A percentile compares a stretch with the other conserved stretches of the same genome.
Evolutionary conservation across 2,797 vertebrate species (phyloP).

Genomic region (Danio kyathit): DNA sequence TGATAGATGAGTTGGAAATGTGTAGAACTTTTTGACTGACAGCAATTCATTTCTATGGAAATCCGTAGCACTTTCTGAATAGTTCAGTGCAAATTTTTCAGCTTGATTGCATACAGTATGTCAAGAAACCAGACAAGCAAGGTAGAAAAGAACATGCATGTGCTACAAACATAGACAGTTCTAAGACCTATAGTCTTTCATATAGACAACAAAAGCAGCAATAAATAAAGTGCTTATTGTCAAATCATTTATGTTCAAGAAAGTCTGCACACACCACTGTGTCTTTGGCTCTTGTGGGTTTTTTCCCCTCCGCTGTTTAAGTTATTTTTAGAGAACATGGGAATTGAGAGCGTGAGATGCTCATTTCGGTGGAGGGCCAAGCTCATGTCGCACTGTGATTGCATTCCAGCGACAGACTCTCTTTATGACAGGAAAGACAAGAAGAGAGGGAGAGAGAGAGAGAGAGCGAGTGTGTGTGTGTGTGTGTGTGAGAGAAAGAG

Average conservation of each 20-base stretch:
- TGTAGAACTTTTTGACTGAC: not conserved
- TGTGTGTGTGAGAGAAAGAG: not conserved
- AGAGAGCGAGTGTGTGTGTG: not conserved
- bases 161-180: not conserved
- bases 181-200: not conserved
- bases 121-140: not conserved
- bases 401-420: conserved; percentile 50
- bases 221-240: conserved; percentile 19
- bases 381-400: conserved; percentile 42
- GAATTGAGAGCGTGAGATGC: conserved; percentile 55
- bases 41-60: not conserved
- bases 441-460: not conserved
- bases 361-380: conserved; percentile 57
- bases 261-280: conserved; percentile 35
- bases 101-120: not conserved
- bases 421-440: conserved; percentile 40
- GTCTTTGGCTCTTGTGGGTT: conserved; percentile 36
- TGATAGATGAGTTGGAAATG: not conserved
- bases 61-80: conserved; percentile 1
- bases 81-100: not conserved
- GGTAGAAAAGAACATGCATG: not conserved
- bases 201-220: not conserved
- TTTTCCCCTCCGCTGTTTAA: conserved; percentile 33
- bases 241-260: conserved; percentile 17
- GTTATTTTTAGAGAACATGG: conserved; percentile 64